A percentile compares a stretch with the other conserved stretches of the same genome.
phyloP scores from a whole-genome alignment of 2,797 vertebrate species.

The Melanotaenia maccullochi region DNA sequence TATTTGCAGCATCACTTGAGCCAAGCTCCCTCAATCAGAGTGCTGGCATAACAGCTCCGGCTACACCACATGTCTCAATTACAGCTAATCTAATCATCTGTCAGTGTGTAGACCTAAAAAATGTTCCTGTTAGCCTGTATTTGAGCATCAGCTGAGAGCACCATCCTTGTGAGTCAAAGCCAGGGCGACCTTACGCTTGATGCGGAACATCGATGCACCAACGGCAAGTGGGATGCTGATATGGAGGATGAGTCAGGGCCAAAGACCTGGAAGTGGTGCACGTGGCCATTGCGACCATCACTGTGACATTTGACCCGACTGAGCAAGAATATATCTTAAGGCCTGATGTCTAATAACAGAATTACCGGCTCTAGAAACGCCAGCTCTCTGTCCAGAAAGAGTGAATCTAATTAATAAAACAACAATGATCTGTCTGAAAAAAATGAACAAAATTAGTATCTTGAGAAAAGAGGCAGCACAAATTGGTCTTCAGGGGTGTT shows the following conservation, averaged over 20 bases:
- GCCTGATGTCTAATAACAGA: not conserved
- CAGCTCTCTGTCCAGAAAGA: not conserved
- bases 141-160: slow-evolving; percentile 41
- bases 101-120: slow-evolving; percentile 50
- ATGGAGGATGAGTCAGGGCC: slow-evolving; percentile 11
- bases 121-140: slow-evolving; percentile 43
- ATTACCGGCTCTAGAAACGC: too few species aligned
- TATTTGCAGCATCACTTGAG: slow-evolving; percentile 22
- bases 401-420: not conserved
- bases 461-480: not conserved
- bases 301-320: not conserved
- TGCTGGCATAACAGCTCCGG: slow-evolving; percentile 46
- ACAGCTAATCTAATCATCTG: slow-evolving; percentile 69
- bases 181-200: slow-evolving; percentile 3
- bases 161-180: slow-evolving; percentile 32
- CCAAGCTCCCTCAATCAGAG: slow-evolving; percentile 46
- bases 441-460: not conserved
- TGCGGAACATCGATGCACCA: not conserved
- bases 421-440: not conserved
- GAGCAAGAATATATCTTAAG: not conserved
- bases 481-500: not conserved
- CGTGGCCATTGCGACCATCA: not conserved
- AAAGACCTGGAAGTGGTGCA: not conserved
- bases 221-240: slow-evolving; percentile 24
- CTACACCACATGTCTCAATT: slow-evolving; percentile 65